Conservation (phyloP, 2,113 vertebrate species). For the Cavia porcellus region DNA sequence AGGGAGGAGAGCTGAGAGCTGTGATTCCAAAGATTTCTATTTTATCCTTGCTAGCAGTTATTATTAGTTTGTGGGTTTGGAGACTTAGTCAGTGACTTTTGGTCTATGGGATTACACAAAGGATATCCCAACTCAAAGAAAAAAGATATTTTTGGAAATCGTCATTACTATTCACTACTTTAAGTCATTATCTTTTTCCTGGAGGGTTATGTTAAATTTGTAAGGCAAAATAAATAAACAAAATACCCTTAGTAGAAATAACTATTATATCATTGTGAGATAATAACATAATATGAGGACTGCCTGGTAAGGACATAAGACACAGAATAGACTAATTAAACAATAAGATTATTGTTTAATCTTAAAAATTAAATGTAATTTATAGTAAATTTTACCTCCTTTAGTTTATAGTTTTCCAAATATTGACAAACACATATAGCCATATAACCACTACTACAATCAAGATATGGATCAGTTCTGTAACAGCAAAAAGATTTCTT, state of each 20-base stretch:
- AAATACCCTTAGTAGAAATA: not conserved
- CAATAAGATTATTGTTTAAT: not conserved
- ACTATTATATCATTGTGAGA: not conserved
- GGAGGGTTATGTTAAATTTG: not conserved
- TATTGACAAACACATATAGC: not conserved
- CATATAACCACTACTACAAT: not conserved
- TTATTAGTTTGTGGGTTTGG: not conserved
- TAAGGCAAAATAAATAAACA: not conserved
- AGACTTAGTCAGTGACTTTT: constrained; percentile 13
- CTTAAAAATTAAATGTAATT: constrained; percentile 23
- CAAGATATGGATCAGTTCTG: not conserved
- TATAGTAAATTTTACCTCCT: not conserved
- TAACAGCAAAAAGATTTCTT: not conserved
- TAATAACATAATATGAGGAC: constrained; percentile 13
- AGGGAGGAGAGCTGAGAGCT: not conserved
- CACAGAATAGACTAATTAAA: not conserved
- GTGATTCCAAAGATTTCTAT: not conserved
- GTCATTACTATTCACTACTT: constrained; percentile 12
- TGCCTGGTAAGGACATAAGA: not conserved
- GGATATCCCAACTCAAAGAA: not conserved
- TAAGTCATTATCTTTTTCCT: constrained; percentile 49
- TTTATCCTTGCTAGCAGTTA: not conserved
- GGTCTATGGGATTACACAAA: constrained; percentile 22
- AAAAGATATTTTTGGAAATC: constrained; percentile 15
- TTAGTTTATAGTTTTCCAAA: not conserved